phyloP scores from a whole-genome alignment of 1,140 invertebrate species.

The Aphaenogaster rudis region DNA sequence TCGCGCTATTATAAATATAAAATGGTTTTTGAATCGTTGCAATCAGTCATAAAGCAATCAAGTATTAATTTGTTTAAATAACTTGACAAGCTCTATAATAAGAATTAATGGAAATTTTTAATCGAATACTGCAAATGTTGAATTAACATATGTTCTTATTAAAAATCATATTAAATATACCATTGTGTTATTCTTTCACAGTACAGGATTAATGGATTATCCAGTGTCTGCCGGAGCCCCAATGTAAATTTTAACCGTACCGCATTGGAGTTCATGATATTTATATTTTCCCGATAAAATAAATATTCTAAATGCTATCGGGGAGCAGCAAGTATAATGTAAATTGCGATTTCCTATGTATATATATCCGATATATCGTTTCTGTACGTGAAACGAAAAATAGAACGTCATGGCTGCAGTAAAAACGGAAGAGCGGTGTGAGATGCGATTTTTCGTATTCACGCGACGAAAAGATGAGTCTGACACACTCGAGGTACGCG shows the following conservation, averaged over 20 bases:
- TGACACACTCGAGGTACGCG: not conserved
- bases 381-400: not conserved
- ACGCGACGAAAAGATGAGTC: not conserved
- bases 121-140: slow-evolving; percentile 7
- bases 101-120: slow-evolving; percentile 3
- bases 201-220: slow-evolving; percentile 34
- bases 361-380: not conserved
- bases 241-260: slow-evolving; percentile 26
- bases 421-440: not conserved
- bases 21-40: not conserved
- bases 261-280: not conserved
- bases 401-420: not conserved
- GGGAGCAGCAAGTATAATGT: not conserved
- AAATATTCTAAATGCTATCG: slow-evolving; percentile 31
- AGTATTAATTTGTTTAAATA: slow-evolving; percentile 5
- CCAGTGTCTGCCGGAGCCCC: not conserved
- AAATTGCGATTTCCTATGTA: not conserved
- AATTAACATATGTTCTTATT: slow-evolving; percentile 13
- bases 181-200: slow-evolving; percentile 7
- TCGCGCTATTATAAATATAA: not conserved
- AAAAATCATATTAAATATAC: slow-evolving; percentile 23
- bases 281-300: slow-evolving; percentile 37
- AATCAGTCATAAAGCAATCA: not conserved
- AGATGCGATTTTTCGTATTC: not conserved
- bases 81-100: not conserved